These are phyloP conservation scores for Teleopsis dalmanni DNA, from an alignment of 1,140 invertebrate genomes.

Conservation along the genomic window DNA sequence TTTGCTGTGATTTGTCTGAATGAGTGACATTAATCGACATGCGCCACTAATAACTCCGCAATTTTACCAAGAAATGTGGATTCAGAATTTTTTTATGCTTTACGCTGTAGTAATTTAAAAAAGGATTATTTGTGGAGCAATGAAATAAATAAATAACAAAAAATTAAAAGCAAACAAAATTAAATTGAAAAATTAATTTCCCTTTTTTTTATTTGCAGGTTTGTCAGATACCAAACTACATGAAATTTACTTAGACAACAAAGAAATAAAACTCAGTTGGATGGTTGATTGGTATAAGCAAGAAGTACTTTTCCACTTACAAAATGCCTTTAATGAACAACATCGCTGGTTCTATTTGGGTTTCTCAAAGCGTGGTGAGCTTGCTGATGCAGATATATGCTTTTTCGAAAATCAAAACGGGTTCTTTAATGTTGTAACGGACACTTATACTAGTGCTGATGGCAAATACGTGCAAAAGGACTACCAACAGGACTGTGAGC, in stretches of 20 bases:
- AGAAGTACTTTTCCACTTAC: slow-evolving; percentile 42
- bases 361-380: slow-evolving; percentile 82
- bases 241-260: slow-evolving; percentile 36
- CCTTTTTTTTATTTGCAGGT: slow-evolving; percentile 20
- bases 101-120: too few relatives aligned
- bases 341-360: slow-evolving; percentile 76
- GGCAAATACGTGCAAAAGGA: slow-evolving; percentile 62
- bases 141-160: too few relatives aligned
- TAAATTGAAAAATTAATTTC: too few relatives aligned
- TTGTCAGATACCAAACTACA: slow-evolving; percentile 42
- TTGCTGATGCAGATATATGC: slow-evolving; percentile 74
- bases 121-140: too few relatives aligned
- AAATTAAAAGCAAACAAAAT: too few relatives aligned
- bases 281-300: slow-evolving; percentile 44
- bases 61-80: too few relatives aligned
- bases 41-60: too few relatives aligned
- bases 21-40: too few relatives aligned
- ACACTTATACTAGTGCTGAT: slow-evolving; percentile 62
- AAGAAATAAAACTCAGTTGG: slow-evolving; percentile 43
- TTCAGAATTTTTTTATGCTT: too few relatives aligned
- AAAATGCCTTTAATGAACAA: slow-evolving; percentile 41
- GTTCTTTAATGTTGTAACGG: slow-evolving; percentile 45
- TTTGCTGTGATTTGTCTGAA: too few relatives aligned
- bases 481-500: slow-evolving; percentile 69
- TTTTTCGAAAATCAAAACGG: slow-evolving; percentile 55